Evolutionary conservation across 2,797 vertebrate species (phyloP).

Genomic region (Myotis pilosus): DNA sequence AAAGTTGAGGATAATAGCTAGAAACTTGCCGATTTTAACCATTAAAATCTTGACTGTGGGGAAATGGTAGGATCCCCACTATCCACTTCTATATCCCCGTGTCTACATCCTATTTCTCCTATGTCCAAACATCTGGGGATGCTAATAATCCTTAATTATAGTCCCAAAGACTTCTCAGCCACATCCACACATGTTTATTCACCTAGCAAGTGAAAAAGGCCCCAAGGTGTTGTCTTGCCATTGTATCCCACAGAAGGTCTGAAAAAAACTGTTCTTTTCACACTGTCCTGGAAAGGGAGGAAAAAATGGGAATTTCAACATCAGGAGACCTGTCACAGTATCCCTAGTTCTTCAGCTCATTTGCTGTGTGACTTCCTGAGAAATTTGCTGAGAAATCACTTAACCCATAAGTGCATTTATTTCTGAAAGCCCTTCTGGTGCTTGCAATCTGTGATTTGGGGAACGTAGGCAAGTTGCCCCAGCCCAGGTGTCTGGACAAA

Average conservation of each 20-base stretch:
- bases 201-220: conserved; percentile 2
- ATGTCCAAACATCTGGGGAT: neutral
- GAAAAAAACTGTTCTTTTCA: neutral
- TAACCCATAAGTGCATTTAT: neutral
- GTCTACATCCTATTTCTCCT: neutral
- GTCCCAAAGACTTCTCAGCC: neutral
- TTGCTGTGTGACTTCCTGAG: neutral
- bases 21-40: neutral
- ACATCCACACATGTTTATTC: neutral
- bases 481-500: neutral
- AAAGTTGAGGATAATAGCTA: neutral
- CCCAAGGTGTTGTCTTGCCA: neutral
- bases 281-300: neutral
- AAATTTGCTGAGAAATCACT: conserved; percentile 8
- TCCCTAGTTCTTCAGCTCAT: neutral
- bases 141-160: conserved; percentile 2
- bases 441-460: conserved; percentile 27
- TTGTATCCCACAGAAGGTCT: neutral
- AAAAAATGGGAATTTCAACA: neutral
- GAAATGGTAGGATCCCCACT: neutral
- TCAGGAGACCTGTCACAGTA: neutral
- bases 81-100: neutral
- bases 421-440: neutral
- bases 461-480: neutral
- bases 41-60: conserved; percentile 13